phyloP scores from a whole-genome alignment of 2,888 invertebrate genomes.

The Helicoverpa assulta region DNA sequence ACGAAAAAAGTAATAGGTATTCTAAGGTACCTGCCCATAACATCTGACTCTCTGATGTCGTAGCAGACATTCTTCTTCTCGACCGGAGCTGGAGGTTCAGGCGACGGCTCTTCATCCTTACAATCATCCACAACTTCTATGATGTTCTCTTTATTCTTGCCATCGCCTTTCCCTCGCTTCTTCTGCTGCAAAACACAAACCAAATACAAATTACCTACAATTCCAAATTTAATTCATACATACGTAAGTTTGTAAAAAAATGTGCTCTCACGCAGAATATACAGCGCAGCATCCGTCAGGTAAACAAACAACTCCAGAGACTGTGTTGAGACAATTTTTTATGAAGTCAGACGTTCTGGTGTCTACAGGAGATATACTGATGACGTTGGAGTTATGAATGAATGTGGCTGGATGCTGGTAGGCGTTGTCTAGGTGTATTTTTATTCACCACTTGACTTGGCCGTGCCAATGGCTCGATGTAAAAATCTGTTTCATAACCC shows the following conservation, averaged over 20 bases:
- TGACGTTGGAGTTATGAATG: constrained; percentile 83
- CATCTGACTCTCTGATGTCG: constrained; percentile 90
- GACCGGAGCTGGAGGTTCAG: constrained; percentile 90
- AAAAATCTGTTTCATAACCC: constrained; percentile 84
- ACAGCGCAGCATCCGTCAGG: constrained; percentile 75
- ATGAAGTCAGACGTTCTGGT: constrained; percentile 65
- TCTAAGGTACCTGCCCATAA: constrained; percentile 91
- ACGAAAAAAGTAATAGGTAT: no score
- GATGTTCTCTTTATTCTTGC: constrained; percentile 83
- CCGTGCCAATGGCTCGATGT: constrained; percentile 82
- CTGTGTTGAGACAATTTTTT: constrained; percentile 68
- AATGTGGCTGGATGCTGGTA: constrained; percentile 75
- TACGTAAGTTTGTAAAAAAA: constrained; percentile 7
- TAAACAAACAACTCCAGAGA: constrained; percentile 58
- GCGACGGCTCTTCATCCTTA: constrained; percentile 56
- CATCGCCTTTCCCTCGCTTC: constrained; percentile 78
- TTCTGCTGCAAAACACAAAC: constrained; percentile 79
- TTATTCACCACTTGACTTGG: constrained; percentile 83
- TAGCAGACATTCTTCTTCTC: constrained; percentile 90
- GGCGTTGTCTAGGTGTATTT: constrained; percentile 86
- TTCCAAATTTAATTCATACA: constrained; percentile 10
- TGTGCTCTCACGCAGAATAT: constrained; percentile 77
- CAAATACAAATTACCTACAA: constrained; percentile 28
- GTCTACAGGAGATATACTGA: constrained; percentile 72
- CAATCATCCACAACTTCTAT: constrained; percentile 71